Conservation (phyloP, 2,113 vertebrate species). For the Syngnathus typhle region DNA sequence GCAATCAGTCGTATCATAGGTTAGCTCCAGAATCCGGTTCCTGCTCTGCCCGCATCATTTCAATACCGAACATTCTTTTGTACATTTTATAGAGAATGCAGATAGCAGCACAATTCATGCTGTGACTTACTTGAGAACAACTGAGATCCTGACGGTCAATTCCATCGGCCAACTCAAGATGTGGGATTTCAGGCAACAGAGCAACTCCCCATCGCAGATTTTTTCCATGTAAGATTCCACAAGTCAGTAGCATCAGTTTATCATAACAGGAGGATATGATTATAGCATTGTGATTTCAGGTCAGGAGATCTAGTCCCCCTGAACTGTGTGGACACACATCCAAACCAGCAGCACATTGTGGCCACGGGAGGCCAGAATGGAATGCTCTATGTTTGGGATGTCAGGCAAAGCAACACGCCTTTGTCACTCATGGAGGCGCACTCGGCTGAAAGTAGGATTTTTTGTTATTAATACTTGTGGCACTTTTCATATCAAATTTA, state of each 20-base stretch:
- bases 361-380: slow-evolving; percentile 93
- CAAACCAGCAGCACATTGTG: slow-evolving; percentile 94
- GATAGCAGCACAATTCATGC: slow-evolving; percentile 96
- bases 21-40: slow-evolving; percentile 37
- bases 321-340: slow-evolving; percentile 93
- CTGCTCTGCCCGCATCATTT: background rate
- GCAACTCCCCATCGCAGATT: slow-evolving; percentile 86
- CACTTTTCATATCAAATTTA: background rate
- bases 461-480: background rate
- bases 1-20: slow-evolving; percentile 80
- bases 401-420: slow-evolving; percentile 83
- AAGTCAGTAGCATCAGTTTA: background rate
- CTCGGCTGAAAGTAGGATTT: slow-evolving; percentile 86
- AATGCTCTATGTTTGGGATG: slow-evolving; percentile 95
- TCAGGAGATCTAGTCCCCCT: slow-evolving; percentile 86
- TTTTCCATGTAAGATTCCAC: slow-evolving; percentile 81
- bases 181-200: slow-evolving; percentile 91
- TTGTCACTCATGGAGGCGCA: slow-evolving; percentile 94
- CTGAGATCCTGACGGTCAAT: slow-evolving; percentile 93
- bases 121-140: slow-evolving; percentile 86
- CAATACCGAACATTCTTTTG: background rate
- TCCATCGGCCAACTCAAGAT: slow-evolving; percentile 96
- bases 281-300: slow-evolving; percentile 49
- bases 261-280: background rate
- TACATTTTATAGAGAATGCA: slow-evolving; percentile 79